Evolutionary conservation across 2,888 invertebrate genomes (phyloP).

Genomic region (Sympetrum striolatum): DNA sequence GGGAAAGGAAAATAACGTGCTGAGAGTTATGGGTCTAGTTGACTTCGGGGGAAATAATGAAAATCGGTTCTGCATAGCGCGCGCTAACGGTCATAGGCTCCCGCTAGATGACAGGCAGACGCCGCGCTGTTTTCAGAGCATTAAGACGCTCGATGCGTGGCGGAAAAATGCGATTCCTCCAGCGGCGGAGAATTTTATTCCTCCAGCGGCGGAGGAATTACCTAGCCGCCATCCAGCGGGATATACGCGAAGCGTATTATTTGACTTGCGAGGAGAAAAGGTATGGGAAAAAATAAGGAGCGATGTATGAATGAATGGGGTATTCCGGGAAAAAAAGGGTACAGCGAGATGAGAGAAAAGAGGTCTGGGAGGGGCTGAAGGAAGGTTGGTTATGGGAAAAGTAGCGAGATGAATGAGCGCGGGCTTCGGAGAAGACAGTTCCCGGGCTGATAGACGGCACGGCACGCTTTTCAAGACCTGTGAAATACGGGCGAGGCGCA

Average conservation of each 20-base stretch:
- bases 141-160: not conserved
- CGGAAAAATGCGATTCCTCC: not conserved
- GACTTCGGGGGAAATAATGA: not conserved
- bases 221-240: not conserved
- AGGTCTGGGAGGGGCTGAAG: not conserved
- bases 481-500: slow-evolving; percentile 20
- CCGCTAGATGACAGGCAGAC: not conserved
- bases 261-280: not conserved
- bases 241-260: not conserved
- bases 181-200: not conserved
- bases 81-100: not conserved
- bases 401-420: slow-evolving; percentile 22
- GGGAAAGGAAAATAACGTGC: not conserved
- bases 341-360: not conserved
- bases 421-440: slow-evolving; percentile 1
- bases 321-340: not conserved
- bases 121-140: not conserved
- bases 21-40: not conserved
- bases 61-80: not conserved
- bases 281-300: not conserved
- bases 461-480: slow-evolving; percentile 19
- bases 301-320: not conserved
- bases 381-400: slow-evolving; percentile 2
- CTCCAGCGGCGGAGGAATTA: not conserved
- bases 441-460: not conserved